Base-by-base conservation (phyloP, 2,113 vertebrate genomes). In the Pycnonotus jocosus region DNA sequence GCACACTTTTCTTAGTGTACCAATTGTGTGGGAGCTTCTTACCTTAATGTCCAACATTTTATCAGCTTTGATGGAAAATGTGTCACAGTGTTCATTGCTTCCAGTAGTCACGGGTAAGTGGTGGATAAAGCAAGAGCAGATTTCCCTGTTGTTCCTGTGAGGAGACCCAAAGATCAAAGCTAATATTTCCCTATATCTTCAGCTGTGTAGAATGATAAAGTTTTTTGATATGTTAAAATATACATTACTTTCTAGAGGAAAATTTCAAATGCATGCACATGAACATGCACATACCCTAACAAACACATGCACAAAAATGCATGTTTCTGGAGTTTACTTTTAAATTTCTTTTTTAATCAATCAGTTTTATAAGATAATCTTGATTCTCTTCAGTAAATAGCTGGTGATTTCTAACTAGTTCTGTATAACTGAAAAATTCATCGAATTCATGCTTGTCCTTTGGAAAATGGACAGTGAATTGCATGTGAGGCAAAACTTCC, bases 11-110 rank as follows among this genome's bases (percentile, higher is more conserved):
- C 14, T 40, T 31, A 33, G 7, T 11, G 12, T 15, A 9, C 20
- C 4, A 22, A 12, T 47, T 77, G 27, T 0, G 0, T 14, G 84
- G 42, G 18, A 51, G 16, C 1, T n/a, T 25, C 33, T 68, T 40
- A 35, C 18, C 27, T 33, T 71, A 31, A 78, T 66, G 18, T 62
- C 14, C 16, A 42, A 12, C 5, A 6, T 38, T 60, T 86, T 47
- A 7, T 73, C 31, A 47, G 3, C 33, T 68, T 44, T 48, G 30
- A 40, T 74, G 53, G 17, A 47, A 92, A 79, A 62, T 35, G 15
- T 42, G 15, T 54, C 58, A 8, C 0, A 2, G 7, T 35, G 9
- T 35, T 73, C 6, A 20, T 84, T 66, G 13, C n/a, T 91, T 88
- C 8, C 37, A 69, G 15, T 2, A 48, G 12, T 37, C 42, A 23